phyloP scores from a whole-genome alignment of 2,797 vertebrate species.

The Spinibarbus caldwelli region DNA sequence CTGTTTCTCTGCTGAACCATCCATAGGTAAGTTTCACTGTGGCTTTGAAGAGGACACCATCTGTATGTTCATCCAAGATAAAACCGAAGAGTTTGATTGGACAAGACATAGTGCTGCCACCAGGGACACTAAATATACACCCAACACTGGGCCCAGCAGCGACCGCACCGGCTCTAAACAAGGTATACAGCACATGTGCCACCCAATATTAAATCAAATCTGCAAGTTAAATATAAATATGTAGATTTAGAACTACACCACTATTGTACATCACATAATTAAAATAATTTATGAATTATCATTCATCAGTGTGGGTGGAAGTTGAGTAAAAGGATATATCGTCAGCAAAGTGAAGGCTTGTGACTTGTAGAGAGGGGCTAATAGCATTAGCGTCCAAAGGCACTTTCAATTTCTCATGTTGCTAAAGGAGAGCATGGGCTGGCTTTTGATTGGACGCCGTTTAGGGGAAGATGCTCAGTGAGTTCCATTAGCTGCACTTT shows the following conservation, averaged over 20 bases:
- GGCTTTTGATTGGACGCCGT: not conserved
- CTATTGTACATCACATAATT: not conserved
- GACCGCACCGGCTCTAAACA: constrained; percentile 91
- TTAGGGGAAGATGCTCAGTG: constrained; percentile 31
- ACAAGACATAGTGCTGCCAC: constrained; percentile 92
- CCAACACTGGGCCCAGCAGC: constrained; percentile 91
- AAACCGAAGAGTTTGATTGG: constrained; percentile 93
- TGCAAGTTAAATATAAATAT: not conserved
- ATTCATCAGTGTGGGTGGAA: not conserved
- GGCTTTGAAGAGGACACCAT: constrained; percentile 92
- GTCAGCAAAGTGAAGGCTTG: constrained; percentile 26
- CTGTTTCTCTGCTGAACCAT: constrained; percentile 31
- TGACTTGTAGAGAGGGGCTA: constrained; percentile 35
- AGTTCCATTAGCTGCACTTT: constrained; percentile 34
- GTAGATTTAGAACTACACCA: not conserved
- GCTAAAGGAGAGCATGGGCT: constrained; percentile 3
- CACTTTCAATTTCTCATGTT: constrained; percentile 48
- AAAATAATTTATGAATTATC: not conserved
- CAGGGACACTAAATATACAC: constrained; percentile 91
- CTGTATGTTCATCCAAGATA: constrained; percentile 95
- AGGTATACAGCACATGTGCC: constrained; percentile 73
- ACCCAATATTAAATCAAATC: constrained; percentile 17
- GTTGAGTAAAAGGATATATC: constrained; percentile 2
- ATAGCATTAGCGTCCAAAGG: constrained; percentile 40
- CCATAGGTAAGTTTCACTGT: constrained; percentile 92